A percentile compares a stretch with the other conserved stretches of the same genome.
These are phyloP conservation scores for Spermophilus dauricus DNA, from an alignment of 2,113 vertebrate species.

Conservation along the genomic window DNA sequence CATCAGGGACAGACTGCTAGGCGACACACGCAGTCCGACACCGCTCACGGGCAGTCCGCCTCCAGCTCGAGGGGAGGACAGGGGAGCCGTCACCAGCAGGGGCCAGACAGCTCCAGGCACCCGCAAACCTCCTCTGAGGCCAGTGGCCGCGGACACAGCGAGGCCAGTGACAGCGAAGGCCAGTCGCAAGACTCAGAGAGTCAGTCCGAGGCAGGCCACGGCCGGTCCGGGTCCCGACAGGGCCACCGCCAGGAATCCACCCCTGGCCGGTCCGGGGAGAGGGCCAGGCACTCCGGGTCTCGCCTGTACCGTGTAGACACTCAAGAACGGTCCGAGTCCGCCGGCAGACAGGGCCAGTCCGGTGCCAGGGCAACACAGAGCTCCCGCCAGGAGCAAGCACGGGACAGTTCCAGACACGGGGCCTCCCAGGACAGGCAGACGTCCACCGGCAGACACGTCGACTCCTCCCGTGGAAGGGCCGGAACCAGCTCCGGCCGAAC, in stretches of 20 bases:
- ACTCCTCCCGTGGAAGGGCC: fast-evolving
- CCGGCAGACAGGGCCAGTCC: fast-evolving
- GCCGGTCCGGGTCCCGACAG: fast-evolving
- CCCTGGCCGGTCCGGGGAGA: neutral
- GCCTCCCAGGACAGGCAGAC: neutral
- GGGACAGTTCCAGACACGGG: fast-evolving
- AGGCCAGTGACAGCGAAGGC: neutral
- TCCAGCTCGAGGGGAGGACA: too few species aligned
- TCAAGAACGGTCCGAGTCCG: fast-evolving
- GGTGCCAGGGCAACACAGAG: neutral
- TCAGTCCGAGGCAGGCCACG: fast-evolving
- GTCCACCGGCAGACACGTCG: neutral
- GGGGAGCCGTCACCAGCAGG: neutral
- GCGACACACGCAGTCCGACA: too few species aligned
- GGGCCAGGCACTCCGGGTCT: neutral
- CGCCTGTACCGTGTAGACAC: neutral
- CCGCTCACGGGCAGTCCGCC: too few species aligned
- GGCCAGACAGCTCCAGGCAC: neutral
- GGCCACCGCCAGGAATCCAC: fast-evolving
- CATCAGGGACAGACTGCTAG: too few species aligned
- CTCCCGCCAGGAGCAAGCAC: fast-evolving
- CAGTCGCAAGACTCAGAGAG: neutral
- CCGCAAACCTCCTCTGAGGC: fast-evolving
- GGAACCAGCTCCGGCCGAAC: fast-evolving
- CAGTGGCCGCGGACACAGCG: too few species aligned